Evolutionary conservation across 2,888 invertebrate species (phyloP).

Genomic region (Caenorhabditis uteleia): DNA sequence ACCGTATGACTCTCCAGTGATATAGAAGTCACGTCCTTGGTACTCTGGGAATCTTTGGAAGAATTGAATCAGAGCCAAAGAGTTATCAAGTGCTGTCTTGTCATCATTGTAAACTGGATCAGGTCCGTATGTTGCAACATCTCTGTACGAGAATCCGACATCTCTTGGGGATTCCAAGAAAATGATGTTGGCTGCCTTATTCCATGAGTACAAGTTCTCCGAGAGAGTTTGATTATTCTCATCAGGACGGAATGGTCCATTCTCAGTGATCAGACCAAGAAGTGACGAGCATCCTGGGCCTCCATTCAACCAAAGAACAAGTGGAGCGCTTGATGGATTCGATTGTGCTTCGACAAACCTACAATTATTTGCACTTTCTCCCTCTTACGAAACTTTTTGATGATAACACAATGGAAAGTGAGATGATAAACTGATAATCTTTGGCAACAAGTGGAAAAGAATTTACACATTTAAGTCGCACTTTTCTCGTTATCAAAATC

Average conservation of each 20-base stretch:
- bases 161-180: constrained; percentile 73
- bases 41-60: constrained; percentile 72
- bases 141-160: constrained; percentile 72
- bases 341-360: constrained; percentile 71
- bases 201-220: constrained; percentile 66
- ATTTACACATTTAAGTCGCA: too few relatives aligned
- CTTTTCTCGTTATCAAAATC: too few relatives aligned
- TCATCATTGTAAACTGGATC: constrained; percentile 52
- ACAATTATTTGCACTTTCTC: constrained; percentile 4
- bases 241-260: constrained; percentile 70
- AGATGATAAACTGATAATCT: too few relatives aligned
- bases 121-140: constrained; percentile 49
- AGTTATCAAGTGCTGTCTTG: constrained; percentile 71
- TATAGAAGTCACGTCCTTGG: constrained; percentile 69
- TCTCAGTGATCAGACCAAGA: constrained; percentile 69
- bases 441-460: too few relatives aligned
- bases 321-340: constrained; percentile 69
- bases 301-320: constrained; percentile 71
- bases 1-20: constrained; percentile 72
- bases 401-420: too few relatives aligned
- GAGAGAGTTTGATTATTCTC: constrained; percentile 49
- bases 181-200: constrained; percentile 71
- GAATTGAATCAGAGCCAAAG: constrained; percentile 71
- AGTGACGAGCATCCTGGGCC: constrained; percentile 73
- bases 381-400: too few relatives aligned